Evolutionary conservation across 1,140 invertebrate genomes (phyloP).

Genomic region (Leptopilina clavipes): DNA sequence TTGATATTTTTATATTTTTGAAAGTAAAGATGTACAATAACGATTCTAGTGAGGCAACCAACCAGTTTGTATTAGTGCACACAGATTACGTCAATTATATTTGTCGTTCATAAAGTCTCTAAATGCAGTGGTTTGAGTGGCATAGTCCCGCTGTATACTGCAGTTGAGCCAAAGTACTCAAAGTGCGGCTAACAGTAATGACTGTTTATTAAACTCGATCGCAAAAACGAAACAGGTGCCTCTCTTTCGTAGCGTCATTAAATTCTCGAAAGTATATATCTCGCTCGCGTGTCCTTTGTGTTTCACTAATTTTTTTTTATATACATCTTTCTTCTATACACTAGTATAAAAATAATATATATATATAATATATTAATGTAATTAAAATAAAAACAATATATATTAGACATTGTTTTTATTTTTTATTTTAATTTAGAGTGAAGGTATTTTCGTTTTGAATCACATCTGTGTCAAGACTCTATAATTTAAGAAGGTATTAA

Average conservation of each 20-base stretch:
- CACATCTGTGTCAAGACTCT: too few relatives aligned
- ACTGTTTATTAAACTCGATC: constrained; percentile 59
- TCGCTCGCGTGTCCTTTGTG: constrained; percentile 20
- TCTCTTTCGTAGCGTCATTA: constrained; percentile 37
- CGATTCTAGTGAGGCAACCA: not conserved
- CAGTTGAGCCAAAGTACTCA: constrained; percentile 32
- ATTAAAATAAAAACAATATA: too few relatives aligned
- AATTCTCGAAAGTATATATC: constrained; percentile 16
- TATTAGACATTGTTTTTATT: too few relatives aligned
- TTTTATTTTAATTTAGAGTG: too few relatives aligned
- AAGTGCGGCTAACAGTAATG: constrained; percentile 46
- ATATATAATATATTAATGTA: too few relatives aligned
- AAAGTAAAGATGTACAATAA: too few relatives aligned
- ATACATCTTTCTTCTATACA: too few relatives aligned
- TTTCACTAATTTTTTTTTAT: too few relatives aligned
- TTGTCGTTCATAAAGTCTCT: constrained; percentile 40
- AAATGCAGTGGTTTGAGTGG: constrained; percentile 8
- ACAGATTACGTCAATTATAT: constrained; percentile 41
- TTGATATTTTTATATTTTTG: too few relatives aligned
- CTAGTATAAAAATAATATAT: too few relatives aligned
- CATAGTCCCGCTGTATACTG: not conserved
- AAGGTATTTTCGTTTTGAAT: too few relatives aligned
- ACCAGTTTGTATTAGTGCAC: not conserved
- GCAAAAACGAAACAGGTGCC: constrained; percentile 56
- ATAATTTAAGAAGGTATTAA: too few relatives aligned